Conservation (phyloP, 2,888 invertebrate species). For the Scelioninae gen. 2 region DNA sequence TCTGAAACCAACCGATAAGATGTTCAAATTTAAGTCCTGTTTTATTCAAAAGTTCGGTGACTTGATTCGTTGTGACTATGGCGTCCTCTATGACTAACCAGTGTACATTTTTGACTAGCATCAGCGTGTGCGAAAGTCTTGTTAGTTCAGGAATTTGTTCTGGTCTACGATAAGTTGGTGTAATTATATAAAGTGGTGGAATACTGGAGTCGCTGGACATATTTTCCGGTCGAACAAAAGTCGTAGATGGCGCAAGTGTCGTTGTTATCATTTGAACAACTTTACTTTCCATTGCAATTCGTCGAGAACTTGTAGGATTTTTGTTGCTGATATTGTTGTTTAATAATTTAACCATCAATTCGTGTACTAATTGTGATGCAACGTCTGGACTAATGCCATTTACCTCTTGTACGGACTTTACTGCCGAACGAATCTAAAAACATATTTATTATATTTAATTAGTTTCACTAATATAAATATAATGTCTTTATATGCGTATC, state of each 20-base stretch:
- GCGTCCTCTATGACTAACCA: conserved; percentile 88
- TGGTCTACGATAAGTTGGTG: conserved; percentile 85
- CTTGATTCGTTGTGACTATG: conserved; percentile 75
- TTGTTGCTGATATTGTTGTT: conserved; percentile 33
- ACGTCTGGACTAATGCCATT: conserved; percentile 71
- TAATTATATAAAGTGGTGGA: conserved; percentile 80
- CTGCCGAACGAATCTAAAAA: conserved; percentile 67
- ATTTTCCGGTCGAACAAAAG: conserved; percentile 33
- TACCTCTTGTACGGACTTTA: conserved; percentile 66
- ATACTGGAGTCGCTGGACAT: conserved; percentile 13
- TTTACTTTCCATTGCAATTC: conserved; percentile 53
- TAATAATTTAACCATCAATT: conserved; percentile 64
- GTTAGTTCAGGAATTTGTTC: conserved; percentile 90
- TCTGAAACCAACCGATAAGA: conserved; percentile 77
- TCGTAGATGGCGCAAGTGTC: conserved; percentile 28
- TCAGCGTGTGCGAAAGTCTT: conserved; percentile 82
- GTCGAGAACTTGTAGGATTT: conserved; percentile 21
- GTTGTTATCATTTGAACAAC: conserved; percentile 32
- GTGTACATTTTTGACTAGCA: conserved; percentile 81
- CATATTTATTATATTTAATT: background rate
- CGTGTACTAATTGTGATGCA: conserved; percentile 65
- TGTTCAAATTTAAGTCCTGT: conserved; percentile 79
- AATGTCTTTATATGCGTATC: no score
- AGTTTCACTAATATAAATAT: no score
- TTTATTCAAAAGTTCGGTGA: conserved; percentile 76